phyloP scores from a whole-genome alignment of 2,113 vertebrate genomes.

The Riparia riparia region DNA sequence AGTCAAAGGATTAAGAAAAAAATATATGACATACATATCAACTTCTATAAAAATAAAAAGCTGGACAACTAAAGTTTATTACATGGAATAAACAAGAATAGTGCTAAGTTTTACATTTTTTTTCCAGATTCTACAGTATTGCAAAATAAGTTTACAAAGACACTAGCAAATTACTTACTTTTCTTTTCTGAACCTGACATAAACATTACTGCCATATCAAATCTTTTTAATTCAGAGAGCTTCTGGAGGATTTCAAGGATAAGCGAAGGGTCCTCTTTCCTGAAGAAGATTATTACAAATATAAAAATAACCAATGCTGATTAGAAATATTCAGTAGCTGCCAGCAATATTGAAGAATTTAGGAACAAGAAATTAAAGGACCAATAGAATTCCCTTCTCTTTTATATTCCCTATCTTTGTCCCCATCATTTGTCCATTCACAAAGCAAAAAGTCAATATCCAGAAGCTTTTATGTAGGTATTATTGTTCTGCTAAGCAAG shows the following conservation, averaged over 20 bases:
- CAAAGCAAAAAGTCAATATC: neutral
- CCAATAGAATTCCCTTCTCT: neutral
- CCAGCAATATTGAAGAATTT: neutral
- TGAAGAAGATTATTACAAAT: conserved; percentile 64
- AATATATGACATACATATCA: neutral
- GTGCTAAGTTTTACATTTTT: fast-evolving
- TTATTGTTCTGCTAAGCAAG: neutral
- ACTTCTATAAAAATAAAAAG: neutral
- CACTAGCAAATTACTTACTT: conserved; percentile 74
- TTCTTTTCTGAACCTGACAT: conserved; percentile 89
- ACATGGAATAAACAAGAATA: neutral
- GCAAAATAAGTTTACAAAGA: neutral
- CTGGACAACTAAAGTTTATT: neutral
- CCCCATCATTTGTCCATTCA: neutral
- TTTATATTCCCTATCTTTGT: neutral
- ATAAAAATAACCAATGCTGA: conserved; percentile 23
- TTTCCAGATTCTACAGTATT: neutral
- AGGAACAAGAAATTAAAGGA: neutral
- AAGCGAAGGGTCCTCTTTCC: conserved; percentile 82
- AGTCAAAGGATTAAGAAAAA: neutral
- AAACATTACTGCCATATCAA: conserved; percentile 97
- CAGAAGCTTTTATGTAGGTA: neutral
- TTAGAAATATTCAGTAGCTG: neutral
- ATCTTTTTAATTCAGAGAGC: conserved; percentile 87
- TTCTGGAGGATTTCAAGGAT: conserved; percentile 86